A percentile compares a stretch with the other conserved stretches of the same genome.
phyloP scores from a whole-genome alignment of 2,113 vertebrate genomes.

The Fregetta grallaria region DNA sequence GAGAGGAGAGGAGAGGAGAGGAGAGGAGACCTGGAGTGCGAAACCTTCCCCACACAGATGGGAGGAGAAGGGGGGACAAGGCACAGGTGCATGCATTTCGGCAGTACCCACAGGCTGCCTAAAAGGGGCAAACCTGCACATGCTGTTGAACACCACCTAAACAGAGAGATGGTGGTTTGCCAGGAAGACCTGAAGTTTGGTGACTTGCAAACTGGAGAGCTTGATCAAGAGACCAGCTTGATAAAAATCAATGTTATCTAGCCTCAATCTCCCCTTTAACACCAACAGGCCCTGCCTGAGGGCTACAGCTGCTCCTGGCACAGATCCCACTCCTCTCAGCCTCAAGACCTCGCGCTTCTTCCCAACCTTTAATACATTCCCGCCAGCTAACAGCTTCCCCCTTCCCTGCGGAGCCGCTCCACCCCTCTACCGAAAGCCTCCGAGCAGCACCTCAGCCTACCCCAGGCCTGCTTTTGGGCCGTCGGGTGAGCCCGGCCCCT shows the following conservation, averaged over 20 bases:
- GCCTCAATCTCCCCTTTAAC: accelerated
- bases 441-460: neutral
- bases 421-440: neutral
- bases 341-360: neutral
- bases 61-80: too few relatives aligned
- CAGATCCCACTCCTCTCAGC: neutral
- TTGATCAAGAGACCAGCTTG: accelerated
- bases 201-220: neutral
- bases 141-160: accelerated
- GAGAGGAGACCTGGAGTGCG: accelerated
- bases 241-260: accelerated
- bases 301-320: accelerated
- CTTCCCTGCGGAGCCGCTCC: neutral
- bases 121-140: accelerated
- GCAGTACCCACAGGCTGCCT: neutral
- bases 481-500: too few relatives aligned
- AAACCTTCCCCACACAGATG: accelerated
- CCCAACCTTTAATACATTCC: neutral
- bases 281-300: accelerated
- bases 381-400: neutral
- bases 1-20: neutral
- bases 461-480: accelerated
- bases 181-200: accelerated
- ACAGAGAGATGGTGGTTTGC: accelerated
- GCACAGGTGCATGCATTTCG: accelerated